Evolutionary conservation across 2,888 invertebrate genomes (phyloP).

Genomic region (Panopea generosa): DNA sequence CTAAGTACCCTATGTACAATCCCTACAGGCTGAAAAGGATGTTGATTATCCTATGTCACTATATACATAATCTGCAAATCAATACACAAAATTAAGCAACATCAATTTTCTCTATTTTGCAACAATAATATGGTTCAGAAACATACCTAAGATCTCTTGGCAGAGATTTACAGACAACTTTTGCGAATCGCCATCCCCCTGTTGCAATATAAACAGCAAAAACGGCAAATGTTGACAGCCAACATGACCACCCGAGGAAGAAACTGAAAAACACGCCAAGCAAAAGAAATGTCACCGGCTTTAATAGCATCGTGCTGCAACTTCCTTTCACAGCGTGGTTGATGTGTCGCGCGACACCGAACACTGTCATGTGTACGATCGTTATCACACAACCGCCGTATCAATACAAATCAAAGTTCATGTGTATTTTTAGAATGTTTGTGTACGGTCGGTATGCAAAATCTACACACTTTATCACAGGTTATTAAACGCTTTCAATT

Average conservation of each 20-base stretch:
- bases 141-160: conserved; percentile 79
- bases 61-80: too few relatives aligned
- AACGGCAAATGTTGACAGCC: conserved; percentile 61
- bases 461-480: not conserved
- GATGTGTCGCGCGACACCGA: conserved; percentile 40
- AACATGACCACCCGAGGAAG: conserved; percentile 64
- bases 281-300: conserved; percentile 62
- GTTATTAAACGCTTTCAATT: not conserved
- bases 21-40: too few relatives aligned
- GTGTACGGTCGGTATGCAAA: not conserved
- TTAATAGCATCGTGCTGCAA: conserved; percentile 60
- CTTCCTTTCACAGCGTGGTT: conserved; percentile 12
- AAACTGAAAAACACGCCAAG: conserved; percentile 68
- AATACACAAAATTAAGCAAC: too few relatives aligned
- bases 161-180: conserved; percentile 74
- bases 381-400: too few relatives aligned
- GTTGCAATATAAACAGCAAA: conserved; percentile 74
- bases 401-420: conserved; percentile 35
- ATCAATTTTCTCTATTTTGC: too few relatives aligned
- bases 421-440: conserved; percentile 4
- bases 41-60: too few relatives aligned
- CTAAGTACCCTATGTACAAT: too few relatives aligned
- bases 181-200: conserved; percentile 80
- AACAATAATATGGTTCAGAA: too few relatives aligned
- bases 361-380: conserved; percentile 47